Conservation (phyloP, 2,888 invertebrate genomes). For the Luperina testacea region DNA sequence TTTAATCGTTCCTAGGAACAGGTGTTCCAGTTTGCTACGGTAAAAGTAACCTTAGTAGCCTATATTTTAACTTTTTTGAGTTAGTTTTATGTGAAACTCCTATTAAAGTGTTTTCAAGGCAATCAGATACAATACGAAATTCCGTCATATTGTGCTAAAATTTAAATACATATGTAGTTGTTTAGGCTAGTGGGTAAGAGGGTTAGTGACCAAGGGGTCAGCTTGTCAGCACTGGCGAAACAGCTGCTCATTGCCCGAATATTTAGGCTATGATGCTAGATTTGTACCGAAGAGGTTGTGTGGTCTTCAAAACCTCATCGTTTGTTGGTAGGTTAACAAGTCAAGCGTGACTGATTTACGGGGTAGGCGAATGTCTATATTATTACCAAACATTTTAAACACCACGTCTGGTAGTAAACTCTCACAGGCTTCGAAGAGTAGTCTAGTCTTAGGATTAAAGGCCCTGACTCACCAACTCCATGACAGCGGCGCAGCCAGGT, state of each 20-base stretch:
- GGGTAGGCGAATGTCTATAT: neutral
- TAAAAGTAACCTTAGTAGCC: conserved; percentile 6
- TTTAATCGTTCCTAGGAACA: conserved; percentile 36
- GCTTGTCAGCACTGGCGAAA: neutral
- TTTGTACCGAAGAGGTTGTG: neutral
- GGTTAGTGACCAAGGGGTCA: conserved; percentile 24
- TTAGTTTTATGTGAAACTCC: neutral
- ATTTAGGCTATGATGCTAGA: neutral
- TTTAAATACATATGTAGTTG: neutral
- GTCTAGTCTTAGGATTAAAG: neutral
- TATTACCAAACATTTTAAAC: neutral
- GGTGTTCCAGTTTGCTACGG: conserved; percentile 23
- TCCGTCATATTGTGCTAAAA: conserved; percentile 7
- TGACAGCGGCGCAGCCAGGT: neutral
- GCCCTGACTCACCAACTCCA: neutral
- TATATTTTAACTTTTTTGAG: conserved; percentile 2
- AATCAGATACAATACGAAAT: neutral
- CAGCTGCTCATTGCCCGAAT: conserved; percentile 1
- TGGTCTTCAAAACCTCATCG: neutral
- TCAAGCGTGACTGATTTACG: neutral
- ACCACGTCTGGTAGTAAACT: neutral
- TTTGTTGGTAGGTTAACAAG: neutral
- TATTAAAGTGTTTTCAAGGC: conserved; percentile 1
- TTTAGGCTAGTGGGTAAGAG: conserved; percentile 29
- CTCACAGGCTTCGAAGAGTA: neutral